These are phyloP conservation scores for Coenonympha arcania DNA, from an alignment of 2,888 invertebrate genomes.

Conservation along the genomic window DNA sequence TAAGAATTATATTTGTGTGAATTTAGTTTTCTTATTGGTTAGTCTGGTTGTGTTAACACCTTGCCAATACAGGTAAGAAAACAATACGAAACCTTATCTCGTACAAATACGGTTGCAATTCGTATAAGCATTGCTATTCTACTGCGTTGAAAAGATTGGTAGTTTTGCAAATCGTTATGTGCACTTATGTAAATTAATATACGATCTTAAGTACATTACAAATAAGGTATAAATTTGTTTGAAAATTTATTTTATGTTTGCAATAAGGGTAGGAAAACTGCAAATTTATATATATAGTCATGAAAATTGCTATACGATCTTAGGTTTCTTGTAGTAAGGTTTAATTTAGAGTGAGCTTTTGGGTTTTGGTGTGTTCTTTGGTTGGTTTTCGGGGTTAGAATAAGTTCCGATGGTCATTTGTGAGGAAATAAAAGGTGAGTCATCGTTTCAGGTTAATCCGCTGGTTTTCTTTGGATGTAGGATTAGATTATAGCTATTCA, in stretches of 20 bases:
- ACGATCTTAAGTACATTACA: neutral
- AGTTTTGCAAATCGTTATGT: constrained; percentile 9
- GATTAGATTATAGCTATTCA: too few species aligned
- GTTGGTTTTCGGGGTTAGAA: constrained; percentile 2
- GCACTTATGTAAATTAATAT: neutral
- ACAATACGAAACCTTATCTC: neutral
- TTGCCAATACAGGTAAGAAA: too few species aligned
- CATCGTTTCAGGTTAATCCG: constrained; percentile 13
- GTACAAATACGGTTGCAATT: neutral
- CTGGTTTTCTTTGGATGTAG: neutral
- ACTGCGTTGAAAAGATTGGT: constrained; percentile 37
- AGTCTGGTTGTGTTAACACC: too few species aligned
- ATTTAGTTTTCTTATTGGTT: too few species aligned
- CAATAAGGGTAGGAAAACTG: neutral
- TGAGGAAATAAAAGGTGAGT: constrained; percentile 16
- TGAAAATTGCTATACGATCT: constrained; percentile 2
- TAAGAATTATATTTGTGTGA: too few species aligned
- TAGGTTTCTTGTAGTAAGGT: neutral
- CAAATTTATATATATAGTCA: neutral
- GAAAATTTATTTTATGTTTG: neutral
- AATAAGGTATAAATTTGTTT: neutral
- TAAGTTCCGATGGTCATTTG: constrained; percentile 20
- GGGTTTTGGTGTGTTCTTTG: neutral
- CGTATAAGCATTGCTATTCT: neutral
- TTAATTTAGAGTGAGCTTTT: neutral